Evolutionary conservation across 2,797 vertebrate species (phyloP), one percentile per base, ranked within the genome.

Genomic region (Menidia menidia): DNA sequence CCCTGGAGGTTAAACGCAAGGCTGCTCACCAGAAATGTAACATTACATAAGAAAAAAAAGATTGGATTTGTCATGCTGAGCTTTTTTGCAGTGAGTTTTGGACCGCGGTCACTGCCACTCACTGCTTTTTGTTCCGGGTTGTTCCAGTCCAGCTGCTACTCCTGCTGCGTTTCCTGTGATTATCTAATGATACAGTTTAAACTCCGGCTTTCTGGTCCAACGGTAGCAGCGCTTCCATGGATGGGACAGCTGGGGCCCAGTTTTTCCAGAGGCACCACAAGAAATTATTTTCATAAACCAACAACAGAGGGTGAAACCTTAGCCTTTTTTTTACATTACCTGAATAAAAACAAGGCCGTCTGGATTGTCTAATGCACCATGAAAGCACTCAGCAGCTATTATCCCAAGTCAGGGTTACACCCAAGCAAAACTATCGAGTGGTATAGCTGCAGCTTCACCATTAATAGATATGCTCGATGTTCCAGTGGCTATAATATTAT

Each of bases 91-190:
- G 25, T 25, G 25, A 25, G 25, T 25, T 25, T 45, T 45, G 14
- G 14, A 45, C 14, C 44, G 12, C 44, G 19, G 47, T 48, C 18
- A 19, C 9, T 18, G 25, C 30, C 12, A 52, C 13, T 51, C 13
- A 12, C 11, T 25, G 3, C 2, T 52, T 12, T 13, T 10, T 52
- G 30, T 52, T 30, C 25, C 13, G 50, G 11, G 19, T 30, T 30
- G 10, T 66, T 72, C 68, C 64, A 69, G 39, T 60, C 70, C 64
- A 67, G 60, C 80, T 88, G 88, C 78, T 84, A 87, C 64, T 83
- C 66, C 35, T 64, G 71, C 60, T 71, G 68, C 18, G 54, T 77
- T 86, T 82, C 84, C 75, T 83, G 74, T 51, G 81, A 85, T 88
- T 78, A 81, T 73, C 41, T 61, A 32, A 87, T 83, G 80, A 84